A percentile compares a stretch with the other conserved stretches of the same genome.
These are phyloP conservation scores for Archilochus colubris DNA, from an alignment of 2,113 vertebrate genomes.

Conservation along the genomic window DNA sequence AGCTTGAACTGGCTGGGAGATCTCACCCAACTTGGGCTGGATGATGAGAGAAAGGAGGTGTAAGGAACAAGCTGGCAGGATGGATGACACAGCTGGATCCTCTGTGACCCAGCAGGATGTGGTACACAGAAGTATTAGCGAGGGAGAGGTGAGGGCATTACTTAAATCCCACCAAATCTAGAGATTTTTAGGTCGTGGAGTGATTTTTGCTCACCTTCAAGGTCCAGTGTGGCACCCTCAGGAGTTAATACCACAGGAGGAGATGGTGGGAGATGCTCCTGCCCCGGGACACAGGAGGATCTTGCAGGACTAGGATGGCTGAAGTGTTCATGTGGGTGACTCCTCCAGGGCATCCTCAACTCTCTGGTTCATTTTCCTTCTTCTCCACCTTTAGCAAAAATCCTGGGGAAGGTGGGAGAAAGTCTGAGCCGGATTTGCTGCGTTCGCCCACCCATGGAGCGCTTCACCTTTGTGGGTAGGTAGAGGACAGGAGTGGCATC, in stretches of 20 bases:
- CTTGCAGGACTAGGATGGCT: background rate
- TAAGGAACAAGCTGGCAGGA: background rate
- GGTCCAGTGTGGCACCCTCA: rapidly evolving
- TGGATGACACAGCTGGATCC: rapidly evolving
- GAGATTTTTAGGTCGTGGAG: too few relatives aligned
- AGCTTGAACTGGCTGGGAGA: background rate
- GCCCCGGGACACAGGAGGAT: background rate
- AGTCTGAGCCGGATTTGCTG: slow-evolving; percentile 94
- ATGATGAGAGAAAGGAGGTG: background rate
- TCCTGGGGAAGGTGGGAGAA: slow-evolving; percentile 94
- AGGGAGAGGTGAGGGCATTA: background rate
- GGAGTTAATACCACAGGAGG: background rate
- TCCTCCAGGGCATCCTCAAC: background rate
- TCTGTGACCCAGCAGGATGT: rapidly evolving
- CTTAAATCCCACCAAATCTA: background rate
- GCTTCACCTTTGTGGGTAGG: slow-evolving; percentile 97
- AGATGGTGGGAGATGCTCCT: background rate
- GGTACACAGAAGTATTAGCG: background rate
- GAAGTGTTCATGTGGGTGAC: rapidly evolving
- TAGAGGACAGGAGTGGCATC: background rate
- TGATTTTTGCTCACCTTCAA: background rate
- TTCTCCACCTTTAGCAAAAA: slow-evolving; percentile 81
- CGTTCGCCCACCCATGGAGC: slow-evolving; percentile 91
- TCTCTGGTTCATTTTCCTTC: background rate
- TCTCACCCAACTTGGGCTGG: background rate